These are phyloP conservation scores for Cataglyphis altisquamis DNA, from an alignment of 2,888 invertebrate genomes.

Conservation along the genomic window DNA sequence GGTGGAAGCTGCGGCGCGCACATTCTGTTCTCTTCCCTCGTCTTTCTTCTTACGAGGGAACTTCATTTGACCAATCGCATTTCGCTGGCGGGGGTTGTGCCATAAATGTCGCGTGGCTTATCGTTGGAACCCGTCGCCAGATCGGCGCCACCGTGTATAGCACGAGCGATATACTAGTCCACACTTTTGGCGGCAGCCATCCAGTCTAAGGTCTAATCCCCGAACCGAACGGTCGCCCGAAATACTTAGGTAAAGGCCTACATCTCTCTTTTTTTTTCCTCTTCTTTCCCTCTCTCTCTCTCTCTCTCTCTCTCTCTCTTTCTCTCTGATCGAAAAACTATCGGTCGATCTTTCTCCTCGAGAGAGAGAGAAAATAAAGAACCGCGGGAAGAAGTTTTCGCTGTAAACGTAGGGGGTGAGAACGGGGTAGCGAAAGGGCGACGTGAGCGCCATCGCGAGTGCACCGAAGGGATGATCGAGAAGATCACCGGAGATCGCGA, in stretches of 20 bases:
- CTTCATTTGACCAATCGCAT: slow-evolving; percentile 69
- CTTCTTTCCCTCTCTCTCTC: slow-evolving; percentile 13
- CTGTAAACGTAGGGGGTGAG: slow-evolving; percentile 12
- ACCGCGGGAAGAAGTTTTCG: slow-evolving; percentile 4
- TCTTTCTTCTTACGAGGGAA: slow-evolving; percentile 51
- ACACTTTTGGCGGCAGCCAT: slow-evolving; percentile 83
- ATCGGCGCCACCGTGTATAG: slow-evolving; percentile 82
- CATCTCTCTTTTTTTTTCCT: slow-evolving; percentile 27
- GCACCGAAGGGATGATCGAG: slow-evolving; percentile 57
- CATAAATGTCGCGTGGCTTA: slow-evolving; percentile 84
- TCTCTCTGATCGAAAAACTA: background rate
- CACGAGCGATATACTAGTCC: slow-evolving; percentile 83
- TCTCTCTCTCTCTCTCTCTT: background rate
- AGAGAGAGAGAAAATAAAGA: background rate
- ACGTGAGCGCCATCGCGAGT: slow-evolving; percentile 48
- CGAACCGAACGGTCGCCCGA: slow-evolving; percentile 86
- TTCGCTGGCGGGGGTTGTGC: slow-evolving; percentile 83
- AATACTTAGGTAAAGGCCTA: slow-evolving; percentile 83
- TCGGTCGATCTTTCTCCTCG: slow-evolving; percentile 3
- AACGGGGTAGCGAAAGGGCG: slow-evolving; percentile 23
- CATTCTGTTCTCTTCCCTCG: slow-evolving; percentile 41
- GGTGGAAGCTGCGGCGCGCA: slow-evolving; percentile 7
- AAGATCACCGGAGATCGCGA: slow-evolving; percentile 18
- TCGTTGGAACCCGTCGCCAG: slow-evolving; percentile 70
- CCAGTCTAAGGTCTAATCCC: slow-evolving; percentile 86